A percentile compares a stretch with the other conserved stretches of the same genome.
Evolutionary conservation across 2,113 vertebrate genomes (phyloP).

Genomic region (Chlamydotis undulata): DNA sequence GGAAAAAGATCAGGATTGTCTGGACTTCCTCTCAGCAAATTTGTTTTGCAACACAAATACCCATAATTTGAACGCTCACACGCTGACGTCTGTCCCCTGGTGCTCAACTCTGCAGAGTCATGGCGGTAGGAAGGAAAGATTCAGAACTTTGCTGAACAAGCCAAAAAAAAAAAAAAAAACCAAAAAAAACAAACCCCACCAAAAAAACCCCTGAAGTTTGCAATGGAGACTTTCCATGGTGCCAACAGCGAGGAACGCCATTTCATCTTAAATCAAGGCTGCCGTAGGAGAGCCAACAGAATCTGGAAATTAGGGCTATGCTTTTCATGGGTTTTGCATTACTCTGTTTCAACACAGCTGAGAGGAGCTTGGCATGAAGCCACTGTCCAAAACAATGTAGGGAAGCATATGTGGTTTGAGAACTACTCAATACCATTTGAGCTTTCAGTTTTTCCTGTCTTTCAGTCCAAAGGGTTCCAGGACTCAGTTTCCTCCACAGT

Average conservation of each 20-base stretch:
- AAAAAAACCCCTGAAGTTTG: neutral
- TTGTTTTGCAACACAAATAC: neutral
- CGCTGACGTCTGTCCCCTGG: neutral
- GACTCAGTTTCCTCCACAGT: slow-evolving; percentile 12
- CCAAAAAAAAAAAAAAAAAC: neutral
- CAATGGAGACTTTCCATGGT: neutral
- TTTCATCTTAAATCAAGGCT: neutral
- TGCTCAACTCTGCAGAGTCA: neutral
- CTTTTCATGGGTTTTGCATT: neutral
- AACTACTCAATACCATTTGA: slow-evolving; percentile 23
- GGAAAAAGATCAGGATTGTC: neutral
- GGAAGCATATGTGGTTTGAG: slow-evolving; percentile 44
- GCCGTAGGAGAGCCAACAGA: neutral
- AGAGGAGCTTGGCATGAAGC: slow-evolving; percentile 21
- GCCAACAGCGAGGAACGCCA: neutral
- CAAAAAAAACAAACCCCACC: too few relatives aligned
- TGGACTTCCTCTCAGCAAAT: neutral
- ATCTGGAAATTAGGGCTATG: neutral
- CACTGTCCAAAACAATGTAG: slow-evolving; percentile 49
- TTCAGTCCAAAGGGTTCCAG: slow-evolving; percentile 26
- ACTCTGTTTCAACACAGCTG: neutral
- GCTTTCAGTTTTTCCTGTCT: slow-evolving; percentile 61
- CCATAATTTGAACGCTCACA: neutral
- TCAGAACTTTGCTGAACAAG: neutral
- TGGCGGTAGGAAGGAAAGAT: neutral